Conservation (phyloP, 2,797 vertebrate genomes). For the Microcaecilia unicolor region DNA sequence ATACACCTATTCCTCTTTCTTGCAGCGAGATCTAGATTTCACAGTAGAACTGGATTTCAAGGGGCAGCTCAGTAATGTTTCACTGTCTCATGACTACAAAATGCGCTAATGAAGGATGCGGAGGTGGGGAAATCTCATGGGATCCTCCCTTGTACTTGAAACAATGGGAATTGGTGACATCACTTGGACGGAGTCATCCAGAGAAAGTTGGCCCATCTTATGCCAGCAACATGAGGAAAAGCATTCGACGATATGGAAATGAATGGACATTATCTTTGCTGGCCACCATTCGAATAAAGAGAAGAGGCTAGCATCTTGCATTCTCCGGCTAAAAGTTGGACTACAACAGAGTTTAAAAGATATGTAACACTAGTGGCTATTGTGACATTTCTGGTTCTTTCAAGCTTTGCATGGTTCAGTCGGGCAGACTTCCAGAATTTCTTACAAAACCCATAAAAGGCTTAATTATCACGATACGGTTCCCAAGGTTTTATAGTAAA, state of each 20-base stretch:
- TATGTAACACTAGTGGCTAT: conserved; percentile 34
- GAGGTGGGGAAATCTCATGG: conserved; percentile 18
- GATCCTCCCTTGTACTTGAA: conserved; percentile 37
- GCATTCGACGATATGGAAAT: conserved; percentile 25
- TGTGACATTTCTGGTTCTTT: conserved; percentile 47
- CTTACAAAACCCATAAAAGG: no score
- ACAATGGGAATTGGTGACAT: conserved; percentile 32
- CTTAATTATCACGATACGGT: no score
- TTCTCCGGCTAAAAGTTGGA: conserved; percentile 23
- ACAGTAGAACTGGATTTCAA: conserved; percentile 96
- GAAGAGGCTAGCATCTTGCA: conserved; percentile 13
- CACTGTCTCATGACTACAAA: conserved; percentile 92
- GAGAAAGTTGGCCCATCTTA: conserved; percentile 22
- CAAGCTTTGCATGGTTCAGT: conserved; percentile 57
- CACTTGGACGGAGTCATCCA: no score
- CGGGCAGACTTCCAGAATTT: conserved; percentile 38
- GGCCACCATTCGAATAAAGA: background rate
- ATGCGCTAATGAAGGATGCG: conserved; percentile 75
- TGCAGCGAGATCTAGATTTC: conserved; percentile 93
- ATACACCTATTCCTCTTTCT: no score
- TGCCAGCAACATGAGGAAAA: conserved; percentile 20
- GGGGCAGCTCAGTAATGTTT: conserved; percentile 92
- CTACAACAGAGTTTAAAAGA: conserved; percentile 28
- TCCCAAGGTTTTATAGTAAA: no score
- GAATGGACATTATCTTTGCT: conserved; percentile 39